A percentile compares a stretch with the other conserved stretches of the same genome.
phyloP scores from a whole-genome alignment of 1,140 invertebrate species.

The Colletes gigas region DNA sequence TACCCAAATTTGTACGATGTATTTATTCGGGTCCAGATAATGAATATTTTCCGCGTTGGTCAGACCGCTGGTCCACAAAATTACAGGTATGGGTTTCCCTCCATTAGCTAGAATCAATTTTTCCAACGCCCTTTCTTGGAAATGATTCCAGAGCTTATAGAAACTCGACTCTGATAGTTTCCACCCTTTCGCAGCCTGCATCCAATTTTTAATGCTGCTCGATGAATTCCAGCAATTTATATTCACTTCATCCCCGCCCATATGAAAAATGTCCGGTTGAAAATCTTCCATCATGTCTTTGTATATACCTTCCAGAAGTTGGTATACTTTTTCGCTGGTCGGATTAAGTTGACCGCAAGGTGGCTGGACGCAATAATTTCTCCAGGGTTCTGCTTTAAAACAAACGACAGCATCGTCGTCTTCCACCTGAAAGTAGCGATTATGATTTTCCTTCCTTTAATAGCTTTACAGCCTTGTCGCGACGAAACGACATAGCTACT shows the following conservation, averaged over 20 bases:
- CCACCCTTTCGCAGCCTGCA: slow-evolving; percentile 84
- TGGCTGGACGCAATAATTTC: slow-evolving; percentile 89
- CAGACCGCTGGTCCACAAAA: slow-evolving; percentile 92
- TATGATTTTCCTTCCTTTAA: too few relatives aligned
- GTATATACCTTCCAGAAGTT: slow-evolving; percentile 87
- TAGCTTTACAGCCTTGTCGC: background rate
- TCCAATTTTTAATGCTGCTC: slow-evolving; percentile 85
- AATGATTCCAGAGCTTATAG: slow-evolving; percentile 88
- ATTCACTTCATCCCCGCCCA: slow-evolving; percentile 93
- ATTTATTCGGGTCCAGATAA: slow-evolving; percentile 86
- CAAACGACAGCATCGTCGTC: slow-evolving; percentile 79
- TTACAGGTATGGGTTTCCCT: slow-evolving; percentile 83
- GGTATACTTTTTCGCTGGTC: slow-evolving; percentile 87
- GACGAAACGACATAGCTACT: background rate
- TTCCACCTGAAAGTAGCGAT: slow-evolving; percentile 66
- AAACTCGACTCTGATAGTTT: slow-evolving; percentile 83
- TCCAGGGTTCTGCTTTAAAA: slow-evolving; percentile 88
- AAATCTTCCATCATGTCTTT: slow-evolving; percentile 86
- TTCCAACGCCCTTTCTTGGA: slow-evolving; percentile 86
- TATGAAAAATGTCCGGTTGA: slow-evolving; percentile 90
- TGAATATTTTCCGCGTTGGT: slow-evolving; percentile 86
- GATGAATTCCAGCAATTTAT: slow-evolving; percentile 90
- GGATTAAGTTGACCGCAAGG: slow-evolving; percentile 94
- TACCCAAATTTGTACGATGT: slow-evolving; percentile 93
- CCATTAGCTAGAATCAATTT: slow-evolving; percentile 78